Evolutionary conservation across 2,113 vertebrate genomes (phyloP).

Genomic region (Suricata suricatta): DNA sequence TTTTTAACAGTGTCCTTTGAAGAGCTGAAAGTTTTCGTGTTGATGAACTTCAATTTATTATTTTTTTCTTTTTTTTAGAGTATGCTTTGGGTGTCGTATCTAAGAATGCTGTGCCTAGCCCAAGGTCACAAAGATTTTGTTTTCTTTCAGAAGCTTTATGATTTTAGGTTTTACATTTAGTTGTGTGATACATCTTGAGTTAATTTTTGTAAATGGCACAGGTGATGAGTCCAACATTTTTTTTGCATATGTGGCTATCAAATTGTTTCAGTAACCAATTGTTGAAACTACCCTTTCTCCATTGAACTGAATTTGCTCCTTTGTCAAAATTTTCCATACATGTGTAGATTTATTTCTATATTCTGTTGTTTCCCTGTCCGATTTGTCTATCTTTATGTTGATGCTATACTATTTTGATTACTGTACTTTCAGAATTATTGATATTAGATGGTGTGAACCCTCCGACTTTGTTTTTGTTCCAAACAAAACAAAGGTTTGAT

Average conservation of each 20-base stretch:
- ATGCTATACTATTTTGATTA: neutral
- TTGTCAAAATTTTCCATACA: neutral
- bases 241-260: neutral
- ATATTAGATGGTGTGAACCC: neutral
- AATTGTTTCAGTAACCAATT: neutral
- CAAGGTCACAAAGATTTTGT: neutral
- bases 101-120: neutral
- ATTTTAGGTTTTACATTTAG: neutral
- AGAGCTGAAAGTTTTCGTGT: neutral
- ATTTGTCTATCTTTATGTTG: neutral
- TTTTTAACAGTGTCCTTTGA: neutral
- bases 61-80: neutral
- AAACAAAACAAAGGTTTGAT: neutral
- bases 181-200: neutral
- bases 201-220: constrained; percentile 6
- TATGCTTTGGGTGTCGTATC: neutral
- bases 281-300: neutral
- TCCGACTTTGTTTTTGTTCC: neutral
- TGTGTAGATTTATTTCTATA: neutral
- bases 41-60: neutral
- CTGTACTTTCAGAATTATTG: neutral
- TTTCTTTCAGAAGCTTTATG: neutral
- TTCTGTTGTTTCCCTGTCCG: neutral
- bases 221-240: neutral
- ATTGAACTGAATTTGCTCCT: neutral